These are phyloP conservation scores for Liposcelis brunnea DNA, from an alignment of 2,888 invertebrate species.

Conservation along the genomic window DNA sequence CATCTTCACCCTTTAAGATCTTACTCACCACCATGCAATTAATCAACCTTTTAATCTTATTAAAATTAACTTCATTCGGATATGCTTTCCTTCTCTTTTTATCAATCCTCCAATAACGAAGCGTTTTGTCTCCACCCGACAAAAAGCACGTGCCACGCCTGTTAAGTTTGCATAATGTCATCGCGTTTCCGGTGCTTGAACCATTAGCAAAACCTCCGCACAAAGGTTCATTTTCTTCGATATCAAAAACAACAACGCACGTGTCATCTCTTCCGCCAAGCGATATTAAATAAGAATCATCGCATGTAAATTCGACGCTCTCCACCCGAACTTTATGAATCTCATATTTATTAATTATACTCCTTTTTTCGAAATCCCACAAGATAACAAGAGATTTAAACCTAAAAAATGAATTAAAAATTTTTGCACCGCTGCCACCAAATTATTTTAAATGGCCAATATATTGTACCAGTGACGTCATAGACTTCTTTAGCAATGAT, in stretches of 20 bases:
- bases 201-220: slow-evolving; percentile 38
- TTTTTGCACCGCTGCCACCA: too few relatives aligned
- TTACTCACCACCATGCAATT: slow-evolving; percentile 43
- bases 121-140: slow-evolving; percentile 53
- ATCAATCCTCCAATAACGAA: slow-evolving; percentile 60
- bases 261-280: slow-evolving; percentile 85
- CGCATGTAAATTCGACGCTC: slow-evolving; percentile 62
- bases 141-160: slow-evolving; percentile 47
- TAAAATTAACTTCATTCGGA: slow-evolving; percentile 55
- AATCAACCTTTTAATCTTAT: slow-evolving; percentile 60
- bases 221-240: slow-evolving; percentile 33
- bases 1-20: too few relatives aligned
- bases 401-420: slow-evolving; percentile 24
- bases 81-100: slow-evolving; percentile 48
- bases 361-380: slow-evolving; percentile 60
- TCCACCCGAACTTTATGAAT: slow-evolving; percentile 81
- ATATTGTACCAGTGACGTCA: too few relatives aligned
- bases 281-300: slow-evolving; percentile 65
- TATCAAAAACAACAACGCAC: slow-evolving; percentile 70
- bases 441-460: too few relatives aligned
- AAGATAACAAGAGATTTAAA: slow-evolving; percentile 49
- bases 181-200: slow-evolving; percentile 54
- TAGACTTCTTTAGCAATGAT: too few relatives aligned
- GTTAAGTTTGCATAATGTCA: slow-evolving; percentile 35
- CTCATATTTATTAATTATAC: slow-evolving; percentile 49